Evolutionary conservation across 2,113 vertebrate species (phyloP).

Genomic region (Tamias sibiricus): DNA sequence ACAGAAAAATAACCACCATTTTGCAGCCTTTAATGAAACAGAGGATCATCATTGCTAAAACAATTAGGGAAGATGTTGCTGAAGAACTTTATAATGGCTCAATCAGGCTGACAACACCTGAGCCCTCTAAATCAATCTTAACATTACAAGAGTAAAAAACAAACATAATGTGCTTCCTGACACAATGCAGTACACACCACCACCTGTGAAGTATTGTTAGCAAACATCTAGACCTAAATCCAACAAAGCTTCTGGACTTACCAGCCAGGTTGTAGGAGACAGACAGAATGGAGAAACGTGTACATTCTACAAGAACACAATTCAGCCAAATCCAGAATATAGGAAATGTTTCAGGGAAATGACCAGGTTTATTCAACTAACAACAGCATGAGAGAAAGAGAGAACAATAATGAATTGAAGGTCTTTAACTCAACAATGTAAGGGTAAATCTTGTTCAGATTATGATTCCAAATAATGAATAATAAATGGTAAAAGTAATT

Average conservation of each 20-base stretch:
- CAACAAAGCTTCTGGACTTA: neutral
- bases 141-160: neutral
- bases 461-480: neutral
- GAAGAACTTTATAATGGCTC: conserved; percentile 26
- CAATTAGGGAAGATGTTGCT: conserved; percentile 1
- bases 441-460: neutral
- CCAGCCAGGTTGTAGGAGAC: neutral
- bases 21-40: conserved; percentile 10
- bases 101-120: conserved; percentile 44
- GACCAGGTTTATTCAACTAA: neutral
- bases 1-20: conserved; percentile 44
- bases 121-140: conserved; percentile 56
- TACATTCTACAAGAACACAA: neutral
- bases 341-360: neutral
- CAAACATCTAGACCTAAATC: neutral
- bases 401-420: neutral
- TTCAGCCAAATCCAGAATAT: neutral
- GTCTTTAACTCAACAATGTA: neutral
- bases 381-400: neutral
- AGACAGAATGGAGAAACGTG: neutral
- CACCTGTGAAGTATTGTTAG: neutral
- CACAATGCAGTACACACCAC: neutral
- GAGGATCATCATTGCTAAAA: neutral
- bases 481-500: neutral
- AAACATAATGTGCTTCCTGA: neutral